Conservation (phyloP, 2,797 vertebrate species). For the Erpetoichthys calabaricus region DNA sequence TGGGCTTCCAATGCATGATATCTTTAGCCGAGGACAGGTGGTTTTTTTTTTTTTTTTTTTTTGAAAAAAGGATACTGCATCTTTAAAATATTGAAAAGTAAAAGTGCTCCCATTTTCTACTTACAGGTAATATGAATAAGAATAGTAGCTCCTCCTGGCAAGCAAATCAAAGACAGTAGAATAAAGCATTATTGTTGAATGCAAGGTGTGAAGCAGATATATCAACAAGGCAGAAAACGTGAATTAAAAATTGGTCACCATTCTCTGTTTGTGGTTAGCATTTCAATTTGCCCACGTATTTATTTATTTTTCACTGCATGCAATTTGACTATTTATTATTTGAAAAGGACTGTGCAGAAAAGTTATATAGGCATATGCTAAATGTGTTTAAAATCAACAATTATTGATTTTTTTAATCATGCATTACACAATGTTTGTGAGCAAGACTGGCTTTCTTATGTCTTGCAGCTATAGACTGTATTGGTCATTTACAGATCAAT, state of each 20-base stretch:
- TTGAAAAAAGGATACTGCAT: constrained; percentile 99
- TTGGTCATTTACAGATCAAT: too few relatives aligned
- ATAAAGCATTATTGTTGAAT: constrained; percentile 95
- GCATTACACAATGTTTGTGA: constrained; percentile 17
- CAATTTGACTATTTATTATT: constrained; percentile 38
- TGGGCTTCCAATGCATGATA: constrained; percentile 20
- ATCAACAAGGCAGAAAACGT: constrained; percentile 84
- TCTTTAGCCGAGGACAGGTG: constrained; percentile 29
- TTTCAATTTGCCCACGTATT: constrained; percentile 54
- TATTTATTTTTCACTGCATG: constrained; percentile 47
- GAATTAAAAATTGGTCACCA: constrained; percentile 41
- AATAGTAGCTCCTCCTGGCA: constrained; percentile 99
- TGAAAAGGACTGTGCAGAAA: constrained; percentile 22
- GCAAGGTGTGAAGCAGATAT: constrained; percentile 83
- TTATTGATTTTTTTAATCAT: constrained; percentile 45
- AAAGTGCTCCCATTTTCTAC: constrained; percentile 74
- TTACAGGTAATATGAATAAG: constrained; percentile 99
- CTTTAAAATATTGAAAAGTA: constrained; percentile 71
- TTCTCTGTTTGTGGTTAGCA: constrained; percentile 46
- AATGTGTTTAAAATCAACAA: background rate
- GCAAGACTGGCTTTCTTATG: too few relatives aligned
- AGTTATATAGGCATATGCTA: constrained; percentile 37
- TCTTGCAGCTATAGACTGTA: too few relatives aligned
- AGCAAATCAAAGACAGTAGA: constrained; percentile 99
- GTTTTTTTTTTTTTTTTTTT: constrained; percentile 58